Percentiles rank a stretch among this genome's conserved stretches.
Evolutionary conservation across 2,888 invertebrate species (phyloP).

Genomic region (Epistrophe eligans): DNA sequence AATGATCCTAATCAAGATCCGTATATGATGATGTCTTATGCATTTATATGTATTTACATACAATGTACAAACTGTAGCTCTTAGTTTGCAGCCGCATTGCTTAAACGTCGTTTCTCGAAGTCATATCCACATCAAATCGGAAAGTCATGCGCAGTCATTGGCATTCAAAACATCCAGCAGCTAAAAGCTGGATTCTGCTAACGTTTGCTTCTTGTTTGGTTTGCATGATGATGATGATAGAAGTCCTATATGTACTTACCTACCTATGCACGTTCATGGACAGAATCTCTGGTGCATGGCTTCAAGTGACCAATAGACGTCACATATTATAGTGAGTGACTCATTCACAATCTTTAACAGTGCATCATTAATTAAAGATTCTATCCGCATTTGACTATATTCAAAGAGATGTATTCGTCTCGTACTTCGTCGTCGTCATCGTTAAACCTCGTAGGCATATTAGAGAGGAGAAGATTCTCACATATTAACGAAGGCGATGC

Average conservation of each 20-base stretch:
- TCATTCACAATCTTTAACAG: slow-evolving; percentile 55
- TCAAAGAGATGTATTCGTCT: slow-evolving; percentile 20
- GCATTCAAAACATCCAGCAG: slow-evolving; percentile 66
- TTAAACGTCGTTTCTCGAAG: slow-evolving; percentile 30
- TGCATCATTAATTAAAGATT: slow-evolving; percentile 70
- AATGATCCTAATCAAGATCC: slow-evolving; percentile 55
- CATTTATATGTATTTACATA: too few species aligned
- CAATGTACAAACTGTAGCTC: too few species aligned
- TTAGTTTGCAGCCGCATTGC: slow-evolving; percentile 34
- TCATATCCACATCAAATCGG: slow-evolving; percentile 30
- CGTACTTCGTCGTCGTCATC: neutral
- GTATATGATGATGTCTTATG: neutral
- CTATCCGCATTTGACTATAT: slow-evolving; percentile 50
- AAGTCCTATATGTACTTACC: neutral
- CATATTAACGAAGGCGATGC: slow-evolving; percentile 1
- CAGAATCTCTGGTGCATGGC: slow-evolving; percentile 10
- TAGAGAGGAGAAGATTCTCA: slow-evolving; percentile 14
- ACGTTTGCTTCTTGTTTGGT: slow-evolving; percentile 33
- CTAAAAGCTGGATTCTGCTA: neutral
- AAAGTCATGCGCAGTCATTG: slow-evolving; percentile 65
- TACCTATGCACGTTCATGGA: slow-evolving; percentile 27
- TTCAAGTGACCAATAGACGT: slow-evolving; percentile 55
- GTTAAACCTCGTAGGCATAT: neutral
- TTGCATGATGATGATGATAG: slow-evolving; percentile 44
- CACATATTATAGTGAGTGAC: slow-evolving; percentile 37